A percentile compares a stretch with the other conserved stretches of the same genome.
Conservation (phyloP, 2,888 invertebrate species). For the Hydrotaea cyrtoneurina region DNA sequence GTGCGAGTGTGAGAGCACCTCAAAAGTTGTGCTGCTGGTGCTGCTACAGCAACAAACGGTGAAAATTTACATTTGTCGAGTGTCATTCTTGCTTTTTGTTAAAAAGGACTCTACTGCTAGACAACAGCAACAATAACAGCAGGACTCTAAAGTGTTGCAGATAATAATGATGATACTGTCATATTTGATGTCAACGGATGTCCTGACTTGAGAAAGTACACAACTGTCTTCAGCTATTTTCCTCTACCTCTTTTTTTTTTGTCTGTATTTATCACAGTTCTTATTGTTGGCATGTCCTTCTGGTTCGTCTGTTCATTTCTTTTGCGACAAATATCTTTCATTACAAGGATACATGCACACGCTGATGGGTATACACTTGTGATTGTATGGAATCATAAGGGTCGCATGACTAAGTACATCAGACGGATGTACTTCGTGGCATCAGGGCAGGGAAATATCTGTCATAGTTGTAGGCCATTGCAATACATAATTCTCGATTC, state of each 20-base stretch:
- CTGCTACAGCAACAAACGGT: conserved; percentile 48
- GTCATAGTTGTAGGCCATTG: background rate
- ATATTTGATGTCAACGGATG: conserved; percentile 69
- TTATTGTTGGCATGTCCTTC: background rate
- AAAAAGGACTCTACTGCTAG: conserved; percentile 42
- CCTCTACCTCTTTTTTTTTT: background rate
- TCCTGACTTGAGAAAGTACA: conserved; percentile 61
- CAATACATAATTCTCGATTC: conserved; percentile 1
- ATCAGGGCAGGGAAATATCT: background rate
- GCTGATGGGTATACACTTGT: background rate
- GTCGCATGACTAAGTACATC: background rate
- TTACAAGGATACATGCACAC: background rate
- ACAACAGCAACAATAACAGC: conserved; percentile 17
- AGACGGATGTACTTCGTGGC: background rate
- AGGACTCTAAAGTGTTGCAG: conserved; percentile 65
- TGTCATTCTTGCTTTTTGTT: conserved; percentile 65
- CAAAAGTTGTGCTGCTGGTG: conserved; percentile 3
- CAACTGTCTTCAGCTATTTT: conserved; percentile 58
- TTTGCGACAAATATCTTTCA: conserved; percentile 26
- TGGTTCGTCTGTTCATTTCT: background rate
- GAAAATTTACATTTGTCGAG: conserved; percentile 67
- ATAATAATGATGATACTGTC: conserved; percentile 67
- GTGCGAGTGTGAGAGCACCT: background rate
- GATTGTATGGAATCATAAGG: background rate
- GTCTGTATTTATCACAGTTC: background rate